Evolutionary conservation across 2,797 vertebrate genomes (phyloP).

Genomic region (Coregonus ussuriensis): DNA sequence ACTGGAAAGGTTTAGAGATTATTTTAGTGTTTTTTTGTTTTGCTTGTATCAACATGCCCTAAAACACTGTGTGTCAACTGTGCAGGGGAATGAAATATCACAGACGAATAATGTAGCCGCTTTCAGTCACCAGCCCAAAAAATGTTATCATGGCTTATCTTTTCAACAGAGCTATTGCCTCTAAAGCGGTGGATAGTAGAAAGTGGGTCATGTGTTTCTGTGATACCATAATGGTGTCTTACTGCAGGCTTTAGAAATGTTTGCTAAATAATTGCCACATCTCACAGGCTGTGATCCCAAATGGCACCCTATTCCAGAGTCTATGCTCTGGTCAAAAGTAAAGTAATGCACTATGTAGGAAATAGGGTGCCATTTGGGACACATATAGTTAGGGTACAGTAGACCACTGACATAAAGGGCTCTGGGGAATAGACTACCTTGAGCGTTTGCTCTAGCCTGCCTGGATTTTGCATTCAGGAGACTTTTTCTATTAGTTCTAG

Average conservation of each 20-base stretch:
- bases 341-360: background rate
- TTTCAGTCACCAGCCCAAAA: background rate
- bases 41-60: background rate
- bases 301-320: background rate
- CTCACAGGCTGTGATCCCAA: background rate
- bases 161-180: slow-evolving; percentile 8
- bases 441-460: too few relatives aligned
- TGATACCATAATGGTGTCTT: slow-evolving; percentile 1
- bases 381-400: too few relatives aligned
- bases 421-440: background rate
- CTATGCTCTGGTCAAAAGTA: too few relatives aligned
- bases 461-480: too few relatives aligned
- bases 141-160: slow-evolving; percentile 15
- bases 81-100: background rate
- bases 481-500: too few relatives aligned
- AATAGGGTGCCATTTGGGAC: background rate
- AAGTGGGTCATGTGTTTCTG: slow-evolving; percentile 1
- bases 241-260: slow-evolving; percentile 7
- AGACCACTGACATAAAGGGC: slow-evolving; percentile 10
- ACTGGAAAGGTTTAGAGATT: background rate
- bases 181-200: background rate
- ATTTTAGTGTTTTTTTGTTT: background rate
- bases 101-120: background rate
- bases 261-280: slow-evolving; percentile 8
- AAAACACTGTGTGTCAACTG: background rate